Evolutionary conservation across 53 echinoderm and acorn worm genomes (phyloP), one percentile per base, ranked within the genome.

Genomic region (Temnopleurus reevesii): DNA sequence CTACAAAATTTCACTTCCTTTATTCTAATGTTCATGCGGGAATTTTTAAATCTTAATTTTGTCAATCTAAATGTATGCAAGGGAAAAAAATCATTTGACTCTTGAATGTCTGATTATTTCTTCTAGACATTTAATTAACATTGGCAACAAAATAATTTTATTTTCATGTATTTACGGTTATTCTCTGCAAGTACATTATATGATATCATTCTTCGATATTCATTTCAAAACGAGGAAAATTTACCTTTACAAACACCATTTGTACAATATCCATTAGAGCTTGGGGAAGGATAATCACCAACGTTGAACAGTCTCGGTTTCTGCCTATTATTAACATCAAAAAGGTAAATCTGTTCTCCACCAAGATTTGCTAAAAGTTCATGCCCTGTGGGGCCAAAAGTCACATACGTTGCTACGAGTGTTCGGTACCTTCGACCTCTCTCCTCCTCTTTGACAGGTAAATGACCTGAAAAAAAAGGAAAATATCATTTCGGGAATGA

Each of bases 341-440:
- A 99, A 8, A 99, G 89, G 53, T 99, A 99, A 21, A 99, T 94
- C 88, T 99, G 99, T 61, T 99, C 99, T 12, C 99, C 99, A 23
- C 99, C 99, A 43, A 99, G 89, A 91, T 99, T 99, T 23, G 96
- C 99, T 19, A 99, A 90, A 7, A 99, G 92, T 90, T 99, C 99
- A 13, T 77, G 91, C 18, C 99, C 99, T 7, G 86, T 92, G 33
- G 99, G 99, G 60, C 94, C 92, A 91, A 99, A 99, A 51, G 96
- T 99, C 26, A 99, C 91, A 76, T 99, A 99, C n/a, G 99, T 99
- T 45, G 96, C 93, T 9, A 96, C 99, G 81, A 99, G 77, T 34
- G 99, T 89, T 10, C 96, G 91, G 84, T 94, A 99, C 30, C 96
- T 89, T 12, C 99, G 65, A 49, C 92, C 94, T 19, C 94, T 89